A percentile compares a stretch with the other conserved stretches of the same genome.
phyloP scores from a whole-genome alignment of 2,888 invertebrate genomes.

The Polydesmus complanatus region DNA sequence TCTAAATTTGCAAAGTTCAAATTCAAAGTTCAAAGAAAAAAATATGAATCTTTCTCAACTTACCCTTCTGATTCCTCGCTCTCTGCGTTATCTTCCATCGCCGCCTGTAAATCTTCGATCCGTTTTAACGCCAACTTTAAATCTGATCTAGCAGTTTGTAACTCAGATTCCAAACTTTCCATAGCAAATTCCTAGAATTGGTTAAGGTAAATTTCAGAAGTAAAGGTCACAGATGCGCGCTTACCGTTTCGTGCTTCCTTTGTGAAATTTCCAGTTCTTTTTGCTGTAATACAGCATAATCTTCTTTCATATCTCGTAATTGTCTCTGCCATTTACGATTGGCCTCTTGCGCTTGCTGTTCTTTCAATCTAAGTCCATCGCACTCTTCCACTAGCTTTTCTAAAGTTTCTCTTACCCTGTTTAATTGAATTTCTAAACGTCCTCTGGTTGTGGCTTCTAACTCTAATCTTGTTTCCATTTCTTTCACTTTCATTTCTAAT shows the following conservation, averaged over 20 bases:
- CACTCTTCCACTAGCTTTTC: slow-evolving; percentile 60
- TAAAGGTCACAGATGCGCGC: neutral
- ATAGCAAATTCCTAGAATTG: slow-evolving; percentile 23
- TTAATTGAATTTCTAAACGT: slow-evolving; percentile 64
- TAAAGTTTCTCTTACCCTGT: slow-evolving; percentile 53
- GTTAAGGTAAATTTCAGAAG: neutral
- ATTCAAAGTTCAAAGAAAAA: neutral
- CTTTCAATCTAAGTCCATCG: slow-evolving; percentile 51
- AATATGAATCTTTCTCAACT: neutral
- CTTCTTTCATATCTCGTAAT: slow-evolving; percentile 56
- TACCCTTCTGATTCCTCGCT: slow-evolving; percentile 19
- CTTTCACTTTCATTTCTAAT: slow-evolving; percentile 71
- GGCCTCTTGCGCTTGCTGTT: slow-evolving; percentile 62
- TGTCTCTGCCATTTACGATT: slow-evolving; percentile 55
- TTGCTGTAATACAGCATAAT: slow-evolving; percentile 51
- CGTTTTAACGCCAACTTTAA: slow-evolving; percentile 73
- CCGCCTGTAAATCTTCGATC: slow-evolving; percentile 80
- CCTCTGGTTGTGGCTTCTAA: slow-evolving; percentile 75
- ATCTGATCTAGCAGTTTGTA: slow-evolving; percentile 42
- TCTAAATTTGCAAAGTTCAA: slow-evolving; percentile 16
- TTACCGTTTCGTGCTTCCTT: slow-evolving; percentile 55
- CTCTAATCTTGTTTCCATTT: slow-evolving; percentile 79
- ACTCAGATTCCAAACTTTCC: slow-evolving; percentile 33
- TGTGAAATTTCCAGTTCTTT: slow-evolving; percentile 61
- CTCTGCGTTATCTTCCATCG: slow-evolving; percentile 53